A percentile compares a stretch with the other conserved stretches of the same genome.
Evolutionary conservation across 2,113 vertebrate genomes (phyloP).

Genomic region (Andinoacara biseriatus): DNA sequence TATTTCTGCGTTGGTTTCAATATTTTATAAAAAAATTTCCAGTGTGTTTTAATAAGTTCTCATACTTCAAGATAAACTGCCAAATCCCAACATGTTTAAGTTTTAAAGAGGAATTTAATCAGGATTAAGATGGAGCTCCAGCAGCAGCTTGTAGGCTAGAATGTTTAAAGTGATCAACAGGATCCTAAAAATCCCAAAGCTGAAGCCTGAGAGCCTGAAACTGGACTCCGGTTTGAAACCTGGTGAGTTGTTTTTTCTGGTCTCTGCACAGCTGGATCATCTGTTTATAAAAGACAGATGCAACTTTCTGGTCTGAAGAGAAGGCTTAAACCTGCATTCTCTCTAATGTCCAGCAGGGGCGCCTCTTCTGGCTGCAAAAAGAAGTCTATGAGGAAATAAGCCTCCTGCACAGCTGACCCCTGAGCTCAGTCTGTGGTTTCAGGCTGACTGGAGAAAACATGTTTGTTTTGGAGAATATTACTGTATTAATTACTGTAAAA

Average conservation of each 20-base stretch:
- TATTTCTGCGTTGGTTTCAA: not conserved
- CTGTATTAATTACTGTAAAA: not conserved
- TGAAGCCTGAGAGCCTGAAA: too few species aligned
- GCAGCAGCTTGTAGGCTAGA: accelerated
- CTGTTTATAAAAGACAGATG: not conserved
- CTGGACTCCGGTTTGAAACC: not conserved
- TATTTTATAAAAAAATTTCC: not conserved
- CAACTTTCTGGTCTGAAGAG: not conserved
- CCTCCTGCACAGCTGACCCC: not conserved
- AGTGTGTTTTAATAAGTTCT: not conserved
- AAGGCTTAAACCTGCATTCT: not conserved
- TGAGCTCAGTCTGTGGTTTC: too few species aligned
- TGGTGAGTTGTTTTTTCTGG: not conserved
- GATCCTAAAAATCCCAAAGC: not conserved
- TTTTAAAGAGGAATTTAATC: not conserved
- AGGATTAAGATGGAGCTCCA: not conserved
- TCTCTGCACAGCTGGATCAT: not conserved
- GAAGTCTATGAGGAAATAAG: not conserved
- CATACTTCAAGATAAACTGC: too few species aligned
- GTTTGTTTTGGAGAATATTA: not conserved
- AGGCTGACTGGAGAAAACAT: not conserved
- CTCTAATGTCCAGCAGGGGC: too few species aligned
- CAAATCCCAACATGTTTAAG: not conserved
- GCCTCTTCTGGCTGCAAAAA: too few species aligned
- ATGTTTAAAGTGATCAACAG: too few species aligned